Percentiles rank a stretch among this genome's conserved stretches.
phyloP scores from a whole-genome alignment of 2,888 invertebrate species.

The Drepana falcataria region DNA sequence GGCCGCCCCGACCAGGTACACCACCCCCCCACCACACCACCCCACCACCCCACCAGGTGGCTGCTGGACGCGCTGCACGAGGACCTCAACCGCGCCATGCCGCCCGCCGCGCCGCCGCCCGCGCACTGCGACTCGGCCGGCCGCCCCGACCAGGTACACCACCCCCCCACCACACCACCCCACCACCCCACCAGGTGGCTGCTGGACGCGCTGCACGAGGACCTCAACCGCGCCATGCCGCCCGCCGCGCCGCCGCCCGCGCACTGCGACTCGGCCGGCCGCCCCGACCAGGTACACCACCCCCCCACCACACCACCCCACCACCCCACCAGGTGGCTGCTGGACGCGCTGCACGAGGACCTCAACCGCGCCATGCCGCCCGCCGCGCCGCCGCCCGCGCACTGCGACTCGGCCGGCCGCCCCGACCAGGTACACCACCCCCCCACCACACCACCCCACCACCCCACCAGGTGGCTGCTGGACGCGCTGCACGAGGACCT shows the following conservation, averaged over 20 bases:
- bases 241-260: conserved; percentile 35
- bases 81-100: conserved; percentile 88
- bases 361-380: conserved; percentile 84
- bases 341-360: conserved; percentile 95
- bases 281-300: neutral
- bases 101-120: conserved; percentile 35
- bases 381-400: conserved; percentile 33
- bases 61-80: conserved; percentile 94
- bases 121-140: conserved; percentile 53
- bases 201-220: conserved; percentile 94
- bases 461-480: no score
- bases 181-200: no score
- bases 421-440: conserved; percentile 1
- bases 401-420: conserved; percentile 55
- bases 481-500: conserved; percentile 96
- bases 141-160: conserved; percentile 1
- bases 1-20: conserved; percentile 1
- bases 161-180: conserved; percentile 9
- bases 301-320: conserved; percentile 10
- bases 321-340: no score
- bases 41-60: no score
- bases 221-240: conserved; percentile 85
- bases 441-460: conserved; percentile 10
- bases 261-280: conserved; percentile 55
- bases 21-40: conserved; percentile 8